Evolutionary conservation across 92 coral and sea anemone genomes (phyloP).

Genomic region (Zoanthus gigantus): DNA sequence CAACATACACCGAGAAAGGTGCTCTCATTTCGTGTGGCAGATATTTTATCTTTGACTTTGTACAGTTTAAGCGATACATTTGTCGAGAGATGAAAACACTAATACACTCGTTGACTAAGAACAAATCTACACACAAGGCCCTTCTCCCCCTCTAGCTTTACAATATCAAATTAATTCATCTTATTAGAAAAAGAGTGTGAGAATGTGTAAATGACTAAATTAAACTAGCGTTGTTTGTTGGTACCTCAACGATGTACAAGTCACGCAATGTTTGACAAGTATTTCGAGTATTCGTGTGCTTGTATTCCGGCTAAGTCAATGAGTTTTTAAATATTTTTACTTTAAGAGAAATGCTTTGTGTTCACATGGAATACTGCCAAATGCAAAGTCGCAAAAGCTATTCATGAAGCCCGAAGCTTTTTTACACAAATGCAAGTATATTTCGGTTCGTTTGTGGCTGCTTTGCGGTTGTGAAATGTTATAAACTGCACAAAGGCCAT

Average conservation of each 20-base stretch:
- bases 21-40: background rate
- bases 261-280: conserved; percentile 8
- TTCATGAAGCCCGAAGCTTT: conserved; percentile 12
- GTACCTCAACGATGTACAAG: background rate
- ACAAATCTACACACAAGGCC: too few relatives aligned
- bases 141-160: background rate
- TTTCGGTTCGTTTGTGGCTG: conserved; percentile 15
- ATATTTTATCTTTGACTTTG: background rate
- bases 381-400: background rate
- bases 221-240: background rate
- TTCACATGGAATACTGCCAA: background rate
- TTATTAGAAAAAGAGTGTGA: conserved; percentile 15
- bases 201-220: conserved; percentile 11
- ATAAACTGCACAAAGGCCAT: background rate
- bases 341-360: background rate
- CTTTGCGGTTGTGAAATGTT: conserved; percentile 6
- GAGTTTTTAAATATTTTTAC: background rate
- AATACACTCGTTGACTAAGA: background rate
- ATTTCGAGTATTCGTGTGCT: too few relatives aligned
- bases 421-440: background rate
- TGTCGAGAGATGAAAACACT: conserved; percentile 8
- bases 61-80: background rate
- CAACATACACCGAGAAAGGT: background rate
- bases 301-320: too few relatives aligned
- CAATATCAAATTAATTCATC: background rate